Evolutionary conservation across 2,797 vertebrate genomes (phyloP).

Genomic region (Valencia hispanica): DNA sequence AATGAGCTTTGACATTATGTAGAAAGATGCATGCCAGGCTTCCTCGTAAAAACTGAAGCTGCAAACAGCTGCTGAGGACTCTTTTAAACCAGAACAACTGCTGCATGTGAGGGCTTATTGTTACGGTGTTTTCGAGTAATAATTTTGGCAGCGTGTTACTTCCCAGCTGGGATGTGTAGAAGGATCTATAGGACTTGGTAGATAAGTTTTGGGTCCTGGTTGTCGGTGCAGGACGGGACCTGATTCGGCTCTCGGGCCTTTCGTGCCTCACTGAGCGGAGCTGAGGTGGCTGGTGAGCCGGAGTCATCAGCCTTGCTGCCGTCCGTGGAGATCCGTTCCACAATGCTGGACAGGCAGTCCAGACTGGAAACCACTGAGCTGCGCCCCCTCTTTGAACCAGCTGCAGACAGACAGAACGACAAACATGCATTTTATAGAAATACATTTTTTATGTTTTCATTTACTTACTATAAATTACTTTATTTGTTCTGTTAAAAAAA

Average conservation of each 20-base stretch:
- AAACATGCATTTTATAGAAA: not conserved
- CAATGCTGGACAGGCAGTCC: constrained; percentile 96
- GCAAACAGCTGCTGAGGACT: not conserved
- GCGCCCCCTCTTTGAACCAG: constrained; percentile 81
- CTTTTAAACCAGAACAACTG: not conserved
- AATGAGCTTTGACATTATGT: constrained; percentile 32
- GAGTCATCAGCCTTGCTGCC: constrained; percentile 71
- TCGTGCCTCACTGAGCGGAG: constrained; percentile 52
- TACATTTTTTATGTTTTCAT: not conserved
- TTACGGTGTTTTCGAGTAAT: not conserved
- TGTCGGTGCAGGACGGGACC: constrained; percentile 69
- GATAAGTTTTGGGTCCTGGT: constrained; percentile 82
- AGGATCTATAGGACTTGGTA: constrained; percentile 91
- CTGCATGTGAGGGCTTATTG: not conserved
- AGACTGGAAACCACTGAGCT: constrained; percentile 90
- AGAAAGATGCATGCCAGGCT: constrained; percentile 1
- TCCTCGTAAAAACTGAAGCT: not conserved
- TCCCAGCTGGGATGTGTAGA: not conserved
- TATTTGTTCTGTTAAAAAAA: not conserved
- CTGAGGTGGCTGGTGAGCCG: constrained; percentile 68
- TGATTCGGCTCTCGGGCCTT: constrained; percentile 58
- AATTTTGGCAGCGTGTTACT: not conserved
- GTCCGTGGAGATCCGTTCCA: constrained; percentile 94
- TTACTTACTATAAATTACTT: not conserved
- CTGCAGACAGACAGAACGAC: constrained; percentile 23